Percentiles rank a stretch among this genome's conserved stretches.
phyloP scores from a whole-genome alignment of 2,113 vertebrate species.

The Lampris megalopsis region DNA sequence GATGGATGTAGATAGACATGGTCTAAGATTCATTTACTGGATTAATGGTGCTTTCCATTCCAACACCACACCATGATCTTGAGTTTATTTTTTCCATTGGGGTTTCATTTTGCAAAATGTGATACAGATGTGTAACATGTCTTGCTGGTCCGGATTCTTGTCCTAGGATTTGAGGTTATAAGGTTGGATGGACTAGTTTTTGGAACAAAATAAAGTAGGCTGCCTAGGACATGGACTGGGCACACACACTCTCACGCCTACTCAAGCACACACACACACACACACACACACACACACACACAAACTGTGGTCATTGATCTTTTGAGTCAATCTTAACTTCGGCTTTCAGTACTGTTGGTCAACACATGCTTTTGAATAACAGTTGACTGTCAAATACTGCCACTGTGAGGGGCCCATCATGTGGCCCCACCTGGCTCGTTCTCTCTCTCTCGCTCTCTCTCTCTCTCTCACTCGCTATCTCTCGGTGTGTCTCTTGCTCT shows the following conservation, averaged over 20 bases:
- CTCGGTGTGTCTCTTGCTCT: no score
- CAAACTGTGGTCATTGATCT: slow-evolving; percentile 51
- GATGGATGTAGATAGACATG: slow-evolving; percentile 50
- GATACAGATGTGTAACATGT: slow-evolving; percentile 28
- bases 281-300: slow-evolving; percentile 28
- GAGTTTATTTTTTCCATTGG: slow-evolving; percentile 46
- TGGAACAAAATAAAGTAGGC: slow-evolving; percentile 37
- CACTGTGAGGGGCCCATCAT: slow-evolving; percentile 73
- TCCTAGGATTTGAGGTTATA: slow-evolving; percentile 14
- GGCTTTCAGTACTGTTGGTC: slow-evolving; percentile 61
- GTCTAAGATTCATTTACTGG: slow-evolving; percentile 51
- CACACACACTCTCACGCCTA: slow-evolving; percentile 33
- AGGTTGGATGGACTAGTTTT: slow-evolving; percentile 42
- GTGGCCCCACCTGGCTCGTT: slow-evolving; percentile 63
- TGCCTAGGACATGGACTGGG: slow-evolving; percentile 40
- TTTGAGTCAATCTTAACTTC: slow-evolving; percentile 62
- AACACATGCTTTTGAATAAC: slow-evolving; percentile 65
- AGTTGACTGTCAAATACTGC: slow-evolving; percentile 71
- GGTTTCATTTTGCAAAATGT: slow-evolving; percentile 50
- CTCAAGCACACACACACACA: slow-evolving; percentile 52
- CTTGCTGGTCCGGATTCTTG: slow-evolving; percentile 25
- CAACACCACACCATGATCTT: slow-evolving; percentile 55
- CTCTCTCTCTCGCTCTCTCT: slow-evolving; percentile 31
- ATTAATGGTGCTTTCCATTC: slow-evolving; percentile 77
- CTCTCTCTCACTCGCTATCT: slow-evolving; percentile 75